Base-by-base conservation (phyloP, 2,113 vertebrate species). In the Lamprotornis superbus region DNA sequence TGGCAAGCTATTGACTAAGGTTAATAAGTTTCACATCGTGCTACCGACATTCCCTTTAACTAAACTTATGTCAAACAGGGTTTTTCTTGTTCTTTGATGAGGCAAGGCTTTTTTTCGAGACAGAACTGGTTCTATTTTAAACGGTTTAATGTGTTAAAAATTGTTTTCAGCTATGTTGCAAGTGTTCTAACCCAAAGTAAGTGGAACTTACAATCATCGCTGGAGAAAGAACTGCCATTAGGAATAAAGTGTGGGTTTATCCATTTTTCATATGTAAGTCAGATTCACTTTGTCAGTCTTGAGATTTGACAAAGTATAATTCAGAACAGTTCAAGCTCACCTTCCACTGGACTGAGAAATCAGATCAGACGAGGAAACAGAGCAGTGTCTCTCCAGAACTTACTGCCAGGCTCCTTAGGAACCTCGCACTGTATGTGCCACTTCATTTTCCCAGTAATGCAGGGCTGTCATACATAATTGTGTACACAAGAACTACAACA, bases 231-330 rank as follows among this genome's bases (percentile, higher is more conserved):
- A 44, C 88, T 95, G 93, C 80, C 90, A 92, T 87, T 81, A 92
- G 73, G 86, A 90, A 95, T 96, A 94, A 95, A 93, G 79, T 5
- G 2, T 7, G n/a, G 44, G 11, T 67, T 95, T 96, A 96, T 97
- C 83, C 80, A 90, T 92, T 95, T 95, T 90, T 94, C 95, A 95
- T 96, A 97, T 96, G 92, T 75, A 95, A 92, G 90, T 81, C 93
- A 81, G 85, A 89, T 94, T 89, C 95, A 90, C 76, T 97, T 94
- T 89, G 88, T 93, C 92, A 95, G 88, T 71, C 80, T 84, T 3
- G 64, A 95, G 83, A 64, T 92, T 95, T 91, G 94, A 96, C 80
- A 87, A 94, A 94, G 83, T 93, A 55, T 89, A 93, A 93, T 89
- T 96, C 94, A 87, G 94, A 89, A 64, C 4, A 5, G 85, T 60